These are phyloP conservation scores for Coelopa frigida DNA, from an alignment of 1,140 invertebrate genomes.

Conservation along the genomic window DNA sequence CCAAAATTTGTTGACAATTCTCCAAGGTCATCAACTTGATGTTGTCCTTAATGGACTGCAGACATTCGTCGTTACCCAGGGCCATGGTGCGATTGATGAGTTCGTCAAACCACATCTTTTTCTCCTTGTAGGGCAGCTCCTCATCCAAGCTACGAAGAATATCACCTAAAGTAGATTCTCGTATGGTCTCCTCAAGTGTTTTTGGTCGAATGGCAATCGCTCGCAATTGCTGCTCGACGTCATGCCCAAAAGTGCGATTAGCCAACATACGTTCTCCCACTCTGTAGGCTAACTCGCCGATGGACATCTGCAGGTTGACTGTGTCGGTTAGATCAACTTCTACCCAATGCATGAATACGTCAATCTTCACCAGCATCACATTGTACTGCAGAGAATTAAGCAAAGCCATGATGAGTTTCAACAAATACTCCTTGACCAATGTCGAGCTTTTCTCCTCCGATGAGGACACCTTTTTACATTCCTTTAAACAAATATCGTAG, in stretches of 20 bases:
- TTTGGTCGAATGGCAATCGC: constrained; percentile 20
- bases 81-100: constrained; percentile 17
- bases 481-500: constrained; percentile 8
- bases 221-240: constrained; percentile 17
- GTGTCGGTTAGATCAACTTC: constrained; percentile 17
- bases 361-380: constrained; percentile 23
- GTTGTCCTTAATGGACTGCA: constrained; percentile 21
- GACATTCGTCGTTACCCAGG: constrained; percentile 31
- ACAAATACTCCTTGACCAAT: constrained; percentile 12
- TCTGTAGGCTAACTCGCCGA: constrained; percentile 17
- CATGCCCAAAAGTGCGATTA: constrained; percentile 15
- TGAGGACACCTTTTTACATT: background rate
- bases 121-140: background rate
- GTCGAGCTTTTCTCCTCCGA: background rate
- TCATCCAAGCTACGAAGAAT: constrained; percentile 25
- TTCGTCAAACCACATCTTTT: constrained; percentile 14
- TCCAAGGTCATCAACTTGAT: constrained; percentile 14
- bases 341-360: constrained; percentile 29
- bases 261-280: constrained; percentile 12
- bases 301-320: constrained; percentile 20
- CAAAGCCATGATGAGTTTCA: constrained; percentile 14
- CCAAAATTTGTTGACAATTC: constrained; percentile 13
- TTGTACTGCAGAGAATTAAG: constrained; percentile 27
- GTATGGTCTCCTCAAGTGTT: constrained; percentile 19
- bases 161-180: constrained; percentile 20